phyloP scores from a whole-genome alignment of 1,140 invertebrate genomes.

The Caenorhabditis latens region DNA sequence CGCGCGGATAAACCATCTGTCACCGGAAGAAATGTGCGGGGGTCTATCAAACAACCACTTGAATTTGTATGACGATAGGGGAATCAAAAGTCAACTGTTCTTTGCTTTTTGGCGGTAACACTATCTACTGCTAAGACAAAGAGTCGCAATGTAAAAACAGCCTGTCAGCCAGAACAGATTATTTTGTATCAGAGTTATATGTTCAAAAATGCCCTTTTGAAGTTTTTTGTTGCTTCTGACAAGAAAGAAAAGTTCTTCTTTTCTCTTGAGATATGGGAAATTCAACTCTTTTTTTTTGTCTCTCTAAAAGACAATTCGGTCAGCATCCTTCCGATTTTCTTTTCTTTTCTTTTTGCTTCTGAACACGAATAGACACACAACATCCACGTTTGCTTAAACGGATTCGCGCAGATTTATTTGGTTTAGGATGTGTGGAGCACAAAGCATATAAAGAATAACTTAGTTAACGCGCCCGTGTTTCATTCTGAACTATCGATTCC shows the following conservation, averaged over 20 bases:
- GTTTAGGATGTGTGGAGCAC: slow-evolving; percentile 54
- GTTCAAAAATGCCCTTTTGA: too few species aligned
- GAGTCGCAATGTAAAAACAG: too few species aligned
- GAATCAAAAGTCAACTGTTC: background rate
- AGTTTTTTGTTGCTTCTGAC: background rate
- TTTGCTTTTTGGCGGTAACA: background rate
- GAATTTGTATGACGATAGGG: slow-evolving; percentile 13
- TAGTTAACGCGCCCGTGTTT: slow-evolving; percentile 41
- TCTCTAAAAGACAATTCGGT: slow-evolving; percentile 40
- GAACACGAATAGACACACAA: slow-evolving; percentile 52
- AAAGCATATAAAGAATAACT: slow-evolving; percentile 55
- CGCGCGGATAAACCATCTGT: slow-evolving; percentile 32
- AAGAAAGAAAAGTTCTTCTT: slow-evolving; percentile 17
- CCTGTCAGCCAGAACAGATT: too few species aligned
- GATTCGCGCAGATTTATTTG: slow-evolving; percentile 44
- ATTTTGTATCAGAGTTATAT: too few species aligned
- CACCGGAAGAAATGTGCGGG: slow-evolving; percentile 13
- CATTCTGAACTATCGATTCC: slow-evolving; percentile 44
- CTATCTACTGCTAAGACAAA: background rate
- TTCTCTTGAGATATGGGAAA: slow-evolving; percentile 5
- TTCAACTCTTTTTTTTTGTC: background rate
- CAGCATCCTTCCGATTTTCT: slow-evolving; percentile 34
- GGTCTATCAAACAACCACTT: slow-evolving; percentile 49
- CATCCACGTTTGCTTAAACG: slow-evolving; percentile 42
- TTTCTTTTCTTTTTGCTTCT: slow-evolving; percentile 22